Evolutionary conservation across 2,113 vertebrate genomes (phyloP), one percentile per base, ranked within the genome.

Genomic region (Perognathus longimembris): DNA sequence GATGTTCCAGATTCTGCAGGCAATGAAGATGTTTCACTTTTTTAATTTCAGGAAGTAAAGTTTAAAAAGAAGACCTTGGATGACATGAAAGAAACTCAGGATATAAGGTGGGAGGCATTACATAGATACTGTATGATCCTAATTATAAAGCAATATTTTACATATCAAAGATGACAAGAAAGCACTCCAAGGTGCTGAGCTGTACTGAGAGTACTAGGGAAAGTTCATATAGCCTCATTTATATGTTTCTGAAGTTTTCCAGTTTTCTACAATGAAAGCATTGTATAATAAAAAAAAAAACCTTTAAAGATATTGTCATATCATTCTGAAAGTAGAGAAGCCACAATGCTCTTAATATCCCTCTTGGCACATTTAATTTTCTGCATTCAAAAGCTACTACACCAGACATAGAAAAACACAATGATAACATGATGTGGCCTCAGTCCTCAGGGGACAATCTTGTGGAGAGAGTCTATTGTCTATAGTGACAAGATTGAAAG

Each of bases 1-100:
- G 17, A 9, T n/a, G 69, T 50, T 59, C 14, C 50, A 36, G 22
- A 36, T 30, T 89, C 32, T 74, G 74, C 70, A 86, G 69, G 34
- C 54, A 67, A n/a, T 88, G 85, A 81, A 91, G 80, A 26, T 61
- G 11, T 67, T 38, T 76, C 30, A 42, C 71, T 75, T 86, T 75
- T 76, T 50, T 54, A 85, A 63, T 76, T 28, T n/a, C 18, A 7
- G 14, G 15, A 61, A 66, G 18, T 78, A n/a, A 36, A 21, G 88
- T 95, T 69, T 93, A 54, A 85, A 92, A 79, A 66, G 71, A 81
- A 59, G 45, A 69, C 77, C 81, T 50, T 76, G 38, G 59, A 34
- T 66, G 15, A 40, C 40, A 38, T 77, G 32, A 70, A 70, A 84
- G 45, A 59, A 45, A 30, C 6, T 64, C n/a, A 66, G 6, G n/a